Evolutionary conservation across 2,888 invertebrate species (phyloP), one percentile per base, ranked within the genome.

Genomic region (Caenorhabditis sp.): DNA sequence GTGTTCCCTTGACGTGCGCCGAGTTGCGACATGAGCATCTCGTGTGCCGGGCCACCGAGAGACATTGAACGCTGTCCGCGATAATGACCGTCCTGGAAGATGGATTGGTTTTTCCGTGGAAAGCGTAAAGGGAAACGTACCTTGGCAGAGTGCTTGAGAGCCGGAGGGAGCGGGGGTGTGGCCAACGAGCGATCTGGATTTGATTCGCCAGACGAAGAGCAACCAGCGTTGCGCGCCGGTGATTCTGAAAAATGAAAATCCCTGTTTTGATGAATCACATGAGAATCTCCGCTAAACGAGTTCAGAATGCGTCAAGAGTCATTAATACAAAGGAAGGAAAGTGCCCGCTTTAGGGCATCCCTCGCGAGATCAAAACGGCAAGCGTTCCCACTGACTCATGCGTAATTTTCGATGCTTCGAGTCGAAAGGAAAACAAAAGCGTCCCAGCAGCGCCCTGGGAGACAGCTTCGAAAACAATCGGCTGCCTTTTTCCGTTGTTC

Each of bases 41-140:
- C 88, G 70, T 88, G 88, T 11, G 86, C 87, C 6, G 88, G 85
- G 1, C 88, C 87, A 11, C 88, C 88, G 37, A 88, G 81, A 3
- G 85, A 85, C 88, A 88, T 88, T 32, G 85, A 85, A 15, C 88
- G 84, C 62, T 87, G 87, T 27, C 82, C 83, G 26, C 88, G 83
- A 73, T 85, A 85, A n/a, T 65, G 59, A 6, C 52, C 50, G 45
- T 79, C 78, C 66, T 85, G 79, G 24, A 53, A n/a, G 15, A 37
- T 27, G 8, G 8, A 20, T 17, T 3, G 9, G 15, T 45, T 30
- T 11, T 24, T 8, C 22, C 13, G 13, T 13, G 5, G 39, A 5
- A 43, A 58, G 13, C 9, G n/a, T 22, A 43, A 58, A 58, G 2
- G 20, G 37, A 55, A 55, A 55, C 9, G 24, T 32, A 59, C 59